A percentile compares a stretch with the other conserved stretches of the same genome.
Evolutionary conservation across 2,888 invertebrate species (phyloP).

Genomic region (Gnatocerus cornutus): DNA sequence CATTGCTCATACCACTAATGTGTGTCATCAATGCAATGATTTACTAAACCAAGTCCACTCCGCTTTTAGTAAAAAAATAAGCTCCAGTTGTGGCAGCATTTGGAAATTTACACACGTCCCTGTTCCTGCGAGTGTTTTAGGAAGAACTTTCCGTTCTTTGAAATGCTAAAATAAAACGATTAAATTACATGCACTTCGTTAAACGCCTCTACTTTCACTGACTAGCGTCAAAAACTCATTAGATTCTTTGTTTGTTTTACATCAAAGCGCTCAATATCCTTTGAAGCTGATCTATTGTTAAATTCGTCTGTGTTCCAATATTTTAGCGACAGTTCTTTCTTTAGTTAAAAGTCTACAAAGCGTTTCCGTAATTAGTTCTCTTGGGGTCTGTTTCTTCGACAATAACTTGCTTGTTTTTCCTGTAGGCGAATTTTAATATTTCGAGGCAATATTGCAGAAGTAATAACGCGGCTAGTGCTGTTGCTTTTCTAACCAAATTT

Average conservation of each 20-base stretch:
- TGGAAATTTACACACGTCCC: neutral
- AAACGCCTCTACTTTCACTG: slow-evolving; percentile 43
- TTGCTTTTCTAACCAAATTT: too few species aligned
- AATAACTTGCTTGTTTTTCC: neutral
- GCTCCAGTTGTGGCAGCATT: too few species aligned
- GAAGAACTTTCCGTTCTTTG: slow-evolving; percentile 8
- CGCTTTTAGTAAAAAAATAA: neutral
- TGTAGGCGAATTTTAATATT: neutral
- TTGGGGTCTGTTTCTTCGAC: neutral
- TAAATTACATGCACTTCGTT: slow-evolving; percentile 47
- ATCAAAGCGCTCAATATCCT: slow-evolving; percentile 49
- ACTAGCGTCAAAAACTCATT: slow-evolving; percentile 48
- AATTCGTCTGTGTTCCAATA: slow-evolving; percentile 38
- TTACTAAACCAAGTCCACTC: neutral
- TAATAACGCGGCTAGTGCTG: too few species aligned
- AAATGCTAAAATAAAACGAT: slow-evolving; percentile 42
- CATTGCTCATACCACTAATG: neutral
- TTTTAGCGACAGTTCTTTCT: slow-evolving; percentile 44
- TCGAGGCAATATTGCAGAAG: too few species aligned
- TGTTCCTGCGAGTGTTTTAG: neutral
- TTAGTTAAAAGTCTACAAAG: slow-evolving; percentile 34
- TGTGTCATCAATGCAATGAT: neutral
- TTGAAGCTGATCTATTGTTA: slow-evolving; percentile 43
- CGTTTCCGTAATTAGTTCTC: neutral
- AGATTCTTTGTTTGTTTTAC: slow-evolving; percentile 51